These are phyloP conservation scores for Trissolcus brochymenae DNA, from an alignment of 2,888 invertebrate genomes.

Conservation along the genomic window DNA sequence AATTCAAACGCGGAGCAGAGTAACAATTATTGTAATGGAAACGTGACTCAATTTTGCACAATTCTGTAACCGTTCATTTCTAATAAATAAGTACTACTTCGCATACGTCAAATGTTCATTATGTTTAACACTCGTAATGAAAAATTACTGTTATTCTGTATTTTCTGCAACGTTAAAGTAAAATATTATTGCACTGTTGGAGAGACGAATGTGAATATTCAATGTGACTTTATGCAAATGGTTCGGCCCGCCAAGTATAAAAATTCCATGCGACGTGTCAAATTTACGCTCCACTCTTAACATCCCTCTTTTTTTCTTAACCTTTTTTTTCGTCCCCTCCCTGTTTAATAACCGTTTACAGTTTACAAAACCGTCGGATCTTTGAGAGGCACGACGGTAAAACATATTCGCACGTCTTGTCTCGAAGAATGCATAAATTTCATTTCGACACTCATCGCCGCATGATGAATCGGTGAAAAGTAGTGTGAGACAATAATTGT, in stretches of 20 bases:
- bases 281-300: constrained; percentile 26
- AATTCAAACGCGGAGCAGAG: too few relatives aligned
- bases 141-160: constrained; percentile 40
- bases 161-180: constrained; percentile 35
- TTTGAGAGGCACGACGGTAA: constrained; percentile 38
- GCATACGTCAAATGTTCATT: constrained; percentile 29
- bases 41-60: constrained; percentile 3
- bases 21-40: constrained; percentile 16
- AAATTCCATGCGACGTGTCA: constrained; percentile 29
- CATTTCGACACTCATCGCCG: constrained; percentile 53
- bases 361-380: constrained; percentile 14
- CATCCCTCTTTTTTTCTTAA: constrained; percentile 4
- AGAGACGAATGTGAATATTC: constrained; percentile 49
- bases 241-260: constrained; percentile 9
- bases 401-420: constrained; percentile 45
- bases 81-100: constrained; percentile 26
- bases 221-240: constrained; percentile 47
- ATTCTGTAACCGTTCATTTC: constrained; percentile 20
- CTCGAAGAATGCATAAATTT: constrained; percentile 49
- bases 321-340: constrained; percentile 1
- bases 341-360: constrained; percentile 42
- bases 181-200: constrained; percentile 41
- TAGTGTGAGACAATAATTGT: constrained; percentile 49
- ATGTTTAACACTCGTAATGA: constrained; percentile 32
- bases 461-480: constrained; percentile 42